Evolutionary conservation across 2,888 invertebrate species (phyloP).

Genomic region (Cephalotes varians): DNA sequence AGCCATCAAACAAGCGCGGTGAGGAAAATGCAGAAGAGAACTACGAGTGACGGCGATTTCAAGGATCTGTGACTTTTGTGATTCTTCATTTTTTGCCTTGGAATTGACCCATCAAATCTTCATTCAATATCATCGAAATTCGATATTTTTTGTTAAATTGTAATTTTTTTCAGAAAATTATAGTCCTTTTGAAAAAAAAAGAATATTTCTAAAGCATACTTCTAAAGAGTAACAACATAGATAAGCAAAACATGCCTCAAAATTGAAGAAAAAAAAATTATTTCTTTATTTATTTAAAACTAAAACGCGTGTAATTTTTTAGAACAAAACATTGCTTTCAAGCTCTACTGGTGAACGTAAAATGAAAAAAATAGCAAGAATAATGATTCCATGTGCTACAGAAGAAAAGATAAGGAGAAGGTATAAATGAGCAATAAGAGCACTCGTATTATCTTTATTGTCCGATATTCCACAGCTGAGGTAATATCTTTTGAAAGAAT

Average conservation of each 20-base stretch:
- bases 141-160: not conserved
- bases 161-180: not conserved
- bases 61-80: constrained; percentile 9
- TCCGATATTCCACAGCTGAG: not conserved
- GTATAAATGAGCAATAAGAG: constrained; percentile 36
- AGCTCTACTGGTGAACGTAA: not conserved
- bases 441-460: constrained; percentile 33
- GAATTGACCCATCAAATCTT: constrained; percentile 1
- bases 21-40: constrained; percentile 28
- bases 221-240: not conserved
- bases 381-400: not conserved
- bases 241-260: no score
- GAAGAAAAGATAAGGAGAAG: not conserved
- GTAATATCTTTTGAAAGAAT: constrained; percentile 35
- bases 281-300: not conserved
- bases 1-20: constrained; percentile 22
- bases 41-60: constrained; percentile 1
- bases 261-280: no score
- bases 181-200: not conserved
- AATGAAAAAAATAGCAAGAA: not conserved
- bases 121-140: not conserved
- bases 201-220: not conserved
- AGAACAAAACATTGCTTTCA: not conserved
- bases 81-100: not conserved
- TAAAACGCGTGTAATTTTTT: not conserved